Evolutionary conservation across 1,140 invertebrate genomes (phyloP), one percentile per base, ranked within the genome.

Genomic region (Papilio xuthus): DNA sequence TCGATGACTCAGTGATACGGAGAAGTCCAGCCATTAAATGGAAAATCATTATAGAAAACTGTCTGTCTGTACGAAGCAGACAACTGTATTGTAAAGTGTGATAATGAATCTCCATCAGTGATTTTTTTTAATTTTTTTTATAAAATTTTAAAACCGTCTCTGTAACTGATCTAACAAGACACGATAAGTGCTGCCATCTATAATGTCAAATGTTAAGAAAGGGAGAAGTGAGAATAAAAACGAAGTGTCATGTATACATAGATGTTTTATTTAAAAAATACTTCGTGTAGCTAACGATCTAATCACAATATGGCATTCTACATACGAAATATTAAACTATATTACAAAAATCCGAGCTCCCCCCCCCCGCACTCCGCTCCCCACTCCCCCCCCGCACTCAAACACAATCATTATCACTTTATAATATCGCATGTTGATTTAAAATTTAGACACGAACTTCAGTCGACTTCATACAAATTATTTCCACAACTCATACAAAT

Each of bases 181-280:
- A 1, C 32, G 32, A 37, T 37, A 7, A 37, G 32, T n/a, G 50
- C 6, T 53, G 50, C 15, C 50, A 53, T 53, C 18, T 7, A 53
- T 7, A 2, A 2, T 44, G 42, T 44, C 32, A 37, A 37, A 12
- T 18, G 2, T 53, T 0, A 18, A 44, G 50, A n/a, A 53, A 53
- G 0, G 50, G 50, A n/a, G 18, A 53, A 53, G 18, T 23, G 56
- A 70, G 26, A 85, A 85, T 83, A 86, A 86, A 86, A 88, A 84
- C 78, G 20, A 77, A 26, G 15, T 4, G 56, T 82, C 80, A 83
- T 86, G 82, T 88, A 88, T 86, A 86, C 84, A 88, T 86, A 88
- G 85, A 86, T 86, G 86, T 84, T 88, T 88, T 86, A 86, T 88
- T 88, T 88, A 83, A 88, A 88, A 88, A 88, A 88, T 88, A 88